Evolutionary conservation across 2,113 vertebrate species (phyloP).

Genomic region (Peromyscus polionotus): DNA sequence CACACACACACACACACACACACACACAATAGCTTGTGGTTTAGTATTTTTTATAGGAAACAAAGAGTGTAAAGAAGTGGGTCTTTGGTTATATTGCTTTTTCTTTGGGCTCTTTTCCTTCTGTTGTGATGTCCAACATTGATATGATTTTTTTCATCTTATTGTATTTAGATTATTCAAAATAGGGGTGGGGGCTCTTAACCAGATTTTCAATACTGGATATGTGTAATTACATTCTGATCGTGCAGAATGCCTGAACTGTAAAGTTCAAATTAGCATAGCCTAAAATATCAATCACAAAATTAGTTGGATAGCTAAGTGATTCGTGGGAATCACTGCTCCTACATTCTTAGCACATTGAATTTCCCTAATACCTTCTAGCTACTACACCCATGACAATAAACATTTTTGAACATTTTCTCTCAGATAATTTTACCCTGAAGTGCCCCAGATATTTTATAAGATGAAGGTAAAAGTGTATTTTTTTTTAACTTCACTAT

Average conservation of each 20-base stretch:
- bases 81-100: too few species aligned
- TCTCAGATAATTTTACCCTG: neutral
- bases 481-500: neutral
- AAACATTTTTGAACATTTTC: neutral
- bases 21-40: neutral
- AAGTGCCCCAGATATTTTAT: neutral
- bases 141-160: neutral
- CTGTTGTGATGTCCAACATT: neutral
- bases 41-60: too few species aligned
- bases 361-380: neutral
- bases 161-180: neutral
- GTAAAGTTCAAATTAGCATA: neutral
- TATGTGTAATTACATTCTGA: neutral
- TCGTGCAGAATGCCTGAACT: neutral
- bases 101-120: neutral
- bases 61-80: neutral
- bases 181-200: neutral
- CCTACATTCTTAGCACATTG: neutral
- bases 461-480: neutral
- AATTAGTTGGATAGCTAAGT: neutral
- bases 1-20: too few species aligned
- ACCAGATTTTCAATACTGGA: neutral
- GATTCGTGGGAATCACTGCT: neutral
- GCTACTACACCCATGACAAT: fast-evolving
- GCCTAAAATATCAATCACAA: neutral